These are phyloP conservation scores for Popillia japonica DNA, from an alignment of 1,140 invertebrate genomes.

Conservation along the genomic window DNA sequence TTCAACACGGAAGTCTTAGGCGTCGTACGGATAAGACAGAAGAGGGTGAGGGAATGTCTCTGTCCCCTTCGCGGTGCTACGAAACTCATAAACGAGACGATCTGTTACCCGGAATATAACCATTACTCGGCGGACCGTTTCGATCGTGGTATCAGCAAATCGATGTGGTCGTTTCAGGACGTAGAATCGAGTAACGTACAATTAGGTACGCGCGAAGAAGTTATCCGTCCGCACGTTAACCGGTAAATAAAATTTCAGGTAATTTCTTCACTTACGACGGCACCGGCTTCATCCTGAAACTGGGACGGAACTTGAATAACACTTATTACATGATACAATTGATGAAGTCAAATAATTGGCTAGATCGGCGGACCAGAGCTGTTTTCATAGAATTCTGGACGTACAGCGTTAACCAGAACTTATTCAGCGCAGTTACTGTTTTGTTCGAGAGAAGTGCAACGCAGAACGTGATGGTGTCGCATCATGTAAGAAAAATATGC, in stretches of 20 bases:
- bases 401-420: conserved; percentile 38
- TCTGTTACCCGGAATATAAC: conserved; percentile 31
- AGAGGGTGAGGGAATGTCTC: not conserved
- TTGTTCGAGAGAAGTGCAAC: conserved; percentile 36
- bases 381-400: conserved; percentile 39
- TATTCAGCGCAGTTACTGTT: conserved; percentile 31
- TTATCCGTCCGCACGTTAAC: not conserved
- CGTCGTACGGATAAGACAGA: conserved; percentile 36
- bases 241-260: conserved; percentile 18
- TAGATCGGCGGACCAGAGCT: conserved; percentile 3
- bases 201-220: not conserved
- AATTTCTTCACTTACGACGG: conserved; percentile 19
- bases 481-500: not conserved
- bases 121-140: not conserved
- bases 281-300: conserved; percentile 21
- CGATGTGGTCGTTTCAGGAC: conserved; percentile 13
- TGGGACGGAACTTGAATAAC: conserved; percentile 36
- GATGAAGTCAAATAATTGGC: conserved; percentile 27
- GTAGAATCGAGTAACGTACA: not conserved
- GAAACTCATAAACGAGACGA: not conserved
- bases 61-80: not conserved
- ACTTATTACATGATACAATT: conserved; percentile 37
- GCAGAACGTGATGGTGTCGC: not conserved
- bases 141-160: not conserved
- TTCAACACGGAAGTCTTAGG: conserved; percentile 38